Evolutionary conservation across 53 echinoderm and acorn worm species (phyloP), one percentile per base, ranked within the genome.

Genomic region (Paracentrotus lividus): DNA sequence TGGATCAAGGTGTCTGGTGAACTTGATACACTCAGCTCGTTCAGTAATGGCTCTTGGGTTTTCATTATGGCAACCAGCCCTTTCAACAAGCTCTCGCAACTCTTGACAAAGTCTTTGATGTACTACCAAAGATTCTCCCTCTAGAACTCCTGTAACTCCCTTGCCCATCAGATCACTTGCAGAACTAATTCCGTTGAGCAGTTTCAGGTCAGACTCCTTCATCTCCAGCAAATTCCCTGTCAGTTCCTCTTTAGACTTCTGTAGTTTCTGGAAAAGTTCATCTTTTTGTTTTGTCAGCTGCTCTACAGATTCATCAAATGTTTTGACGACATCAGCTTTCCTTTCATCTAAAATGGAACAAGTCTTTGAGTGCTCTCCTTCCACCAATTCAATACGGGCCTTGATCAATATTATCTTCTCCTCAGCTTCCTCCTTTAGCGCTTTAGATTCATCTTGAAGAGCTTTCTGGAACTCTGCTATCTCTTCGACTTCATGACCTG

Each of bases 401-500:
- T 81, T 47, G 84, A 81, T 81, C 1, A 42, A 1, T n/a, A 20
- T 8, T 10, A 81, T n/a, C 5, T 20, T 81, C 7, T 42, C 42
- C 44, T 42, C 47, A 36, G 84, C 84, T 81, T 81, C 47, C 44
- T 42, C 1, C 84, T 33, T 43, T 2, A 81, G 84, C 14, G 84
- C n/a, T 5, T 42, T 32, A 10, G n/a, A 24, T 81, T 81, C 43
- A 33, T 81, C 47, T 24, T 81, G 15, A 20, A 81, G 10, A 16
- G 84, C 38, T 42, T 81, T 42, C 84, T 81, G 42, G 84, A 44
- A 2, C 23, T 81, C 84, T 44, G 84, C 42, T n/a, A 81, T 45
- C 84, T 49, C 86, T 86, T 86, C 54, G 14, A 86, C 47, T 31
- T 86, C 86, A 49, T 86, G 86, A 54, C 13, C 38, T 8, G 86